Conservation (phyloP, 2,888 invertebrate species). For the Pyrocoelia pectoralis region DNA sequence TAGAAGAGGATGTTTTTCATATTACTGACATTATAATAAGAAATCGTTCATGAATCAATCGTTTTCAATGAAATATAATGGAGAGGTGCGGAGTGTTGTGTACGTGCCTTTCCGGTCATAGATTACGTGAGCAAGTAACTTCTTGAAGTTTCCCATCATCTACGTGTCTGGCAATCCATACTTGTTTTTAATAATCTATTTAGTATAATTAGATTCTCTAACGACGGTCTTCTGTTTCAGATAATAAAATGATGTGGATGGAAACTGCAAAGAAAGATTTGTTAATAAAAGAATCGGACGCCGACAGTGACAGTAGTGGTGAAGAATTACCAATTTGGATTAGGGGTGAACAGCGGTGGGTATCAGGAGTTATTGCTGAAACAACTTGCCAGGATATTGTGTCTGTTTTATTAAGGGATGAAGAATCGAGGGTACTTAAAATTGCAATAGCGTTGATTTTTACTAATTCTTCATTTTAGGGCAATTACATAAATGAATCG, state of each 20-base stretch:
- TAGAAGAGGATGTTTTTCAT: background rate
- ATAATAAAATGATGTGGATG: slow-evolving; percentile 51
- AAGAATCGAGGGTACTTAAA: slow-evolving; percentile 54
- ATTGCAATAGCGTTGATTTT: background rate
- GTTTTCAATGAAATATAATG: slow-evolving; percentile 6
- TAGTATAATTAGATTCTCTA: background rate
- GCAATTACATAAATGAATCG: slow-evolving; percentile 52
- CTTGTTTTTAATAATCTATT: slow-evolving; percentile 8
- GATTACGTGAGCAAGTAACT: slow-evolving; percentile 42
- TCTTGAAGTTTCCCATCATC: slow-evolving; percentile 43
- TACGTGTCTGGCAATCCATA: slow-evolving; percentile 14
- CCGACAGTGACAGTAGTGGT: slow-evolving; percentile 66
- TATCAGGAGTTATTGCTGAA: slow-evolving; percentile 76
- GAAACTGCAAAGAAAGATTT: slow-evolving; percentile 46
- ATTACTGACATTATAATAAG: background rate
- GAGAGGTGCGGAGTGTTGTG: slow-evolving; percentile 18
- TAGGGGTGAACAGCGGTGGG: slow-evolving; percentile 79
- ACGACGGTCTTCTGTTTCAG: slow-evolving; percentile 13
- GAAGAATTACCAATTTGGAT: slow-evolving; percentile 80
- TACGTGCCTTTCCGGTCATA: slow-evolving; percentile 47
- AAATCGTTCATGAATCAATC: slow-evolving; percentile 27
- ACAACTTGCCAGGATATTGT: slow-evolving; percentile 85
- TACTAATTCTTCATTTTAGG: slow-evolving; percentile 45
- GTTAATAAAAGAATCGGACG: slow-evolving; percentile 45
- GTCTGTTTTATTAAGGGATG: slow-evolving; percentile 71